Evolutionary conservation across 2,797 vertebrate genomes (phyloP).

Genomic region (Anomalospiza imberbis): DNA sequence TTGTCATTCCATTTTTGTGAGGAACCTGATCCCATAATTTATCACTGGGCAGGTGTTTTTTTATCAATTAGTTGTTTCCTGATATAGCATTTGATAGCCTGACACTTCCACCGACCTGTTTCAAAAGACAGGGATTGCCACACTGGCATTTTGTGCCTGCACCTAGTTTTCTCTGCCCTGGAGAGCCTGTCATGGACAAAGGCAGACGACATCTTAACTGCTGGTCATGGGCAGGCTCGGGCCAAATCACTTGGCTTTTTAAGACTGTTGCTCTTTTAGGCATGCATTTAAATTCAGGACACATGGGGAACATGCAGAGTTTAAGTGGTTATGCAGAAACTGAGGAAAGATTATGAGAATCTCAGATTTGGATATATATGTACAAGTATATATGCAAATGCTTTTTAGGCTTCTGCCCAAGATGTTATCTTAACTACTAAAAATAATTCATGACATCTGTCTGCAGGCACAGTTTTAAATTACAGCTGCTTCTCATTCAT

Average conservation of each 20-base stretch:
- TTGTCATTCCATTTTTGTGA: not conserved
- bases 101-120: not conserved
- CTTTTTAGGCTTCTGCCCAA: slow-evolving; percentile 20
- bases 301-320: not conserved
- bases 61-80: not conserved
- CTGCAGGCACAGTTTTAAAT: slow-evolving; percentile 21
- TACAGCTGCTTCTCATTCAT: slow-evolving; percentile 46
- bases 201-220: not conserved
- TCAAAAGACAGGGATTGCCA: not conserved
- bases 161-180: not conserved
- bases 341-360: not conserved
- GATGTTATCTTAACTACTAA: not conserved
- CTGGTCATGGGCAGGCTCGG: not conserved
- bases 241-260: not conserved
- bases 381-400: not conserved
- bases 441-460: slow-evolving; percentile 40
- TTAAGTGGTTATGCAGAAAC: not conserved
- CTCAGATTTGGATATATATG: not conserved
- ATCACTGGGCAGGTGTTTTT: not conserved
- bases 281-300: not conserved
- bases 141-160: not conserved
- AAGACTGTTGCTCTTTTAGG: not conserved
- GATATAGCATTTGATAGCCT: not conserved
- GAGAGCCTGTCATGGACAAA: not conserved
- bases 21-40: not conserved